Base-by-base conservation (phyloP, 92 coral and sea anemone genomes). In the Bergia puertoricense region DNA sequence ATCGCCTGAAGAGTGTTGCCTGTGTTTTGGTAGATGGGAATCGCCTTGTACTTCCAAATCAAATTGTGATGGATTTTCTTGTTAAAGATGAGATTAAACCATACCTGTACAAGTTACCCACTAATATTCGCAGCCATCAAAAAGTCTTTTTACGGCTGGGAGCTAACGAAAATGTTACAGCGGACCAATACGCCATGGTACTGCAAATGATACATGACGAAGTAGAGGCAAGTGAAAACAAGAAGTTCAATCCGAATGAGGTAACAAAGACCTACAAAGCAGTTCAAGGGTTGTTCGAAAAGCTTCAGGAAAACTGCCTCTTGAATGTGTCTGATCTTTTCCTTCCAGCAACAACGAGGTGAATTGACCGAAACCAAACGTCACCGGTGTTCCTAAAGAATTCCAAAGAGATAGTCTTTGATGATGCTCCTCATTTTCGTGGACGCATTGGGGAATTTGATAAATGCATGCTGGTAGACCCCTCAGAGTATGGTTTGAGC, bases 401-500 rank as follows among this genome's bases (percentile, higher is more conserved):
- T 62, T 89, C 97, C 1, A 77, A 85, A 2, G 88, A 85, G 23
- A 79, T 92, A 22, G 46, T 94, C 6, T 92, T 82, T 79, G 86
- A 91, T 46, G 94, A 94, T 73, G 93, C 95, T 1, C 95, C 97
- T 0, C 85, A 87, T 44, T 94, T 90, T 79, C 86, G 88, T 40
- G 92, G 79, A 20, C 92, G 97, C 1, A 20, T 94, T 36, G 11
- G 50, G 8, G 74, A 48, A 45, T 77, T 94, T 30, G 65, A 86
- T 1, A 54, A 43, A 3, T 66, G 87, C 11, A 66, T 91, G 76
- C 71, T 92, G 16, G 89, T 92, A 2, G 92, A 92, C 37, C 88
- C 86, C 0, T 20, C 7, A 59, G 90, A 59, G 54, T 85, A 88
- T 77, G 89, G 78, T 14, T 41, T 76, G 37, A 68, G 11, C 4